These are phyloP conservation scores for Anser cygnoides DNA, from an alignment of 2,113 vertebrate genomes.

Conservation along the genomic window DNA sequence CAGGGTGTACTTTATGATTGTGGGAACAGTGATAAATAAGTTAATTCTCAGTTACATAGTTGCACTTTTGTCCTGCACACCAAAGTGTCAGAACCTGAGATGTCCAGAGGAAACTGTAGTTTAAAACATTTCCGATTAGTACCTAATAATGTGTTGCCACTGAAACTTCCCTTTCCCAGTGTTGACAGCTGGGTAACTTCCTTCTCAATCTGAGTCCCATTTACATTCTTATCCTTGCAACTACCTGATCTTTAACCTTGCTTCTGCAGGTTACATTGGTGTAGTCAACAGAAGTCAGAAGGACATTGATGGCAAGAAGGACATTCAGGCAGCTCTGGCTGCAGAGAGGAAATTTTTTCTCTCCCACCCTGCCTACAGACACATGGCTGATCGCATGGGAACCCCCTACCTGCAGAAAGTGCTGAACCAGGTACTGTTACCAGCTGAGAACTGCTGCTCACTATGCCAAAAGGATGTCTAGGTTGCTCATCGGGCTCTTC, in stretches of 20 bases:
- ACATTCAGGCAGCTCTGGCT: constrained; percentile 92
- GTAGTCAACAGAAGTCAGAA: constrained; percentile 99
- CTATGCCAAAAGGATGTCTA: not conserved
- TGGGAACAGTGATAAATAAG: not conserved
- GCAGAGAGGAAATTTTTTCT: constrained; percentile 98
- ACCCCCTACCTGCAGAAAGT: constrained; percentile 95
- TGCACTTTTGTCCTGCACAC: not conserved
- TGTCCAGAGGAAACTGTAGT: not conserved
- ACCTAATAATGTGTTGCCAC: not conserved
- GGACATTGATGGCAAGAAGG: constrained; percentile 97
- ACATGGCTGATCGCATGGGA: constrained; percentile 98
- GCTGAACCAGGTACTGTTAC: constrained; percentile 90
- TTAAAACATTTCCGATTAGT: not conserved
- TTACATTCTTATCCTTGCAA: not conserved
- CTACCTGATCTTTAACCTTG: not conserved
- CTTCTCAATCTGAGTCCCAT: not conserved
- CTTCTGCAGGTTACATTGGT: constrained; percentile 89
- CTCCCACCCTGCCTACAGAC: constrained; percentile 93
- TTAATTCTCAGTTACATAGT: not conserved
- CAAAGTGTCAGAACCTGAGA: not conserved
- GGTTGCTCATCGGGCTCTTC: not conserved
- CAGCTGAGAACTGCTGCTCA: not conserved
- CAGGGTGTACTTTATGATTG: not conserved
- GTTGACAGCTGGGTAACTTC: not conserved
- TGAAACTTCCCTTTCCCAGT: not conserved